Conservation (phyloP, 2,888 invertebrate genomes). For the Parnassius apollo region DNA sequence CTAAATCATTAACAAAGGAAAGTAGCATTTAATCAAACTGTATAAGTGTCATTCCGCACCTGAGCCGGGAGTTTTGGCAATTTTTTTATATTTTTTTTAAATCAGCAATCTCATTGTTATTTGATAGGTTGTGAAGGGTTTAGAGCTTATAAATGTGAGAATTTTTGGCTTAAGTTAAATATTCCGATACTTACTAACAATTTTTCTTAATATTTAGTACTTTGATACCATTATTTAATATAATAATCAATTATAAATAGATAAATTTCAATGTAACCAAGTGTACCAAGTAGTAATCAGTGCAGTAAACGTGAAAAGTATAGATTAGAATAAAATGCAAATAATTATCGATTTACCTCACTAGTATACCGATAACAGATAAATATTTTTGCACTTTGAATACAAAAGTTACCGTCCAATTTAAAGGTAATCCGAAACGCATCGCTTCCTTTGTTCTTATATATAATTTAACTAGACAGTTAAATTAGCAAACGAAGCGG, state of each 20-base stretch:
- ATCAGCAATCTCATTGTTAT: slow-evolving; percentile 66
- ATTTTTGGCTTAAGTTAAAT: slow-evolving; percentile 15
- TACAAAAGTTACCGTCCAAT: slow-evolving; percentile 37
- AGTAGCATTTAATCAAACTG: slow-evolving; percentile 46
- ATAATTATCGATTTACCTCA: slow-evolving; percentile 59
- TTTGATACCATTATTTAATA: too few relatives aligned
- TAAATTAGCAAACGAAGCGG: slow-evolving; percentile 65
- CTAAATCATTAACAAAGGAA: slow-evolving; percentile 23
- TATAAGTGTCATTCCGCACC: slow-evolving; percentile 51
- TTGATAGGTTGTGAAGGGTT: slow-evolving; percentile 55
- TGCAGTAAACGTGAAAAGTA: slow-evolving; percentile 3
- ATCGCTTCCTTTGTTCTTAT: slow-evolving; percentile 59
- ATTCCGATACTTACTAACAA: slow-evolving; percentile 7
- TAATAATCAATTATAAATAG: too few relatives aligned
- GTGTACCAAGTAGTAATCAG: neutral
- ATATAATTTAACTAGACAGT: slow-evolving; percentile 62
- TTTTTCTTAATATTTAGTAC: neutral
- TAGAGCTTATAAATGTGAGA: slow-evolving; percentile 48
- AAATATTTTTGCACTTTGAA: slow-evolving; percentile 55
- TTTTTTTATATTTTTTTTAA: slow-evolving; percentile 38
- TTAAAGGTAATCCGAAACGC: slow-evolving; percentile 31
- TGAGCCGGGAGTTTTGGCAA: slow-evolving; percentile 65
- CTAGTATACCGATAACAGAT: slow-evolving; percentile 40
- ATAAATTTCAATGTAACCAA: neutral
- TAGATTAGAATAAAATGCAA: slow-evolving; percentile 13